Percentiles rank a stretch among this genome's conserved stretches.
phyloP scores from a whole-genome alignment of 2,888 invertebrate species.

The Himalopsyche japonica region DNA sequence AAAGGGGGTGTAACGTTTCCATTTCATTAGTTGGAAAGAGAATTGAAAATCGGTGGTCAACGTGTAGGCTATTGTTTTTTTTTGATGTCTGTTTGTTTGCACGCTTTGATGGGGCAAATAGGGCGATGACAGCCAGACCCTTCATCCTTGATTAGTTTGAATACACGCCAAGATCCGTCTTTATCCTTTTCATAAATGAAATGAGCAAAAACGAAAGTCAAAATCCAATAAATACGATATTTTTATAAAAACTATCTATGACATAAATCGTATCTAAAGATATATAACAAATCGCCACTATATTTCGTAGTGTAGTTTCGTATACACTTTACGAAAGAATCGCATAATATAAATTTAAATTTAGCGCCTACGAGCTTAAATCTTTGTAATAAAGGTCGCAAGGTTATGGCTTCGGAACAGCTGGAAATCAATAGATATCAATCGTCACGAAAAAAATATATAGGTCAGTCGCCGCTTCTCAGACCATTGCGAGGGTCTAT shows the following conservation, averaged over 20 bases:
- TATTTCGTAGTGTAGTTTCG: no score
- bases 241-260: neutral
- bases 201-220: neutral
- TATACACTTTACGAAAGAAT: no score
- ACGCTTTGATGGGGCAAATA: constrained; percentile 15
- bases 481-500: no score
- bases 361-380: no score
- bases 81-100: neutral
- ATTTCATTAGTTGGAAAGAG: constrained; percentile 26
- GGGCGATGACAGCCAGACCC: constrained; percentile 12
- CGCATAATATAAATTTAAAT: no score
- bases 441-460: no score
- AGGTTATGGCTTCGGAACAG: no score
- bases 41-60: constrained; percentile 29
- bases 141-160: neutral
- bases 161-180: constrained; percentile 4
- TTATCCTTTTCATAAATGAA: neutral
- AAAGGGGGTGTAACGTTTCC: constrained; percentile 20
- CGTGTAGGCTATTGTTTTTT: constrained; percentile 12
- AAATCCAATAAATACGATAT: neutral
- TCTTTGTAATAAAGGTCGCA: no score
- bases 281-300: no score
- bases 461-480: no score
- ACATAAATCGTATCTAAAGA: no score
- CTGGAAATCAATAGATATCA: no score